phyloP scores from a whole-genome alignment of 1,140 invertebrate genomes.

The Cherax quadricarinatus region DNA sequence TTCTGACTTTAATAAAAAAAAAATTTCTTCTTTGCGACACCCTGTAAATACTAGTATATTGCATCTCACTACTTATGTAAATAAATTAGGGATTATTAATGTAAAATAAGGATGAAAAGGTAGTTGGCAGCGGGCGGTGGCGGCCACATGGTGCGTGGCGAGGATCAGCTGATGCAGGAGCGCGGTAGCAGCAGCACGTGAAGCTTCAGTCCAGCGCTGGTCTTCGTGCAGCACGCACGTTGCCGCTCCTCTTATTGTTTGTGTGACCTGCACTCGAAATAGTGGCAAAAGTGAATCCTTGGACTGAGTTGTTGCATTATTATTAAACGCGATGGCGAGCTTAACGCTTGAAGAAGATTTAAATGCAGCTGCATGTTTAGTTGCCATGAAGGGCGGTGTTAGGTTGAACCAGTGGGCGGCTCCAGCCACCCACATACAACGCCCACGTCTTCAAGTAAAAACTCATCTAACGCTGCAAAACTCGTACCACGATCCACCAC shows the following conservation, averaged over 20 bases:
- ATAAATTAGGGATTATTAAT: background rate
- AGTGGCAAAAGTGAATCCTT: conserved; percentile 14
- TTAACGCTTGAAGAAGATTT: conserved; percentile 56
- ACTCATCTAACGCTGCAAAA: conserved; percentile 49
- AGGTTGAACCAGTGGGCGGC: conserved; percentile 53
- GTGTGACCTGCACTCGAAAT: conserved; percentile 10
- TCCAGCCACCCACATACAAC: conserved; percentile 51
- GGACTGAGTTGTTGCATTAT: conserved; percentile 20
- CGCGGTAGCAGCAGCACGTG: conserved; percentile 50
- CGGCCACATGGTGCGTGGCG: conserved; percentile 60
- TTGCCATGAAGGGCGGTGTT: conserved; percentile 61
- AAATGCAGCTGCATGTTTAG: conserved; percentile 54
- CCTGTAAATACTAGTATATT: background rate
- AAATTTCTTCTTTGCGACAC: background rate
- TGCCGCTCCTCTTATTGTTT: background rate
- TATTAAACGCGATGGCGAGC: conserved; percentile 47
- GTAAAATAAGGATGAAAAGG: conserved; percentile 11
- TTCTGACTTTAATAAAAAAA: background rate
- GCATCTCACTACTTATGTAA: background rate
- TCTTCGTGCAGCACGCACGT: conserved; percentile 5
- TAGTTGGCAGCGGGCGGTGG: background rate
- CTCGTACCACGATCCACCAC: conserved; percentile 56
- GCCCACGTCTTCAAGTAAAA: conserved; percentile 66
- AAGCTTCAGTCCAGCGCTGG: conserved; percentile 50
- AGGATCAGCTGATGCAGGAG: conserved; percentile 60